Evolutionary conservation across 2,888 invertebrate species (phyloP), one percentile per base, ranked within the genome.

Genomic region (Ashinkailepas kermadecensis): DNA sequence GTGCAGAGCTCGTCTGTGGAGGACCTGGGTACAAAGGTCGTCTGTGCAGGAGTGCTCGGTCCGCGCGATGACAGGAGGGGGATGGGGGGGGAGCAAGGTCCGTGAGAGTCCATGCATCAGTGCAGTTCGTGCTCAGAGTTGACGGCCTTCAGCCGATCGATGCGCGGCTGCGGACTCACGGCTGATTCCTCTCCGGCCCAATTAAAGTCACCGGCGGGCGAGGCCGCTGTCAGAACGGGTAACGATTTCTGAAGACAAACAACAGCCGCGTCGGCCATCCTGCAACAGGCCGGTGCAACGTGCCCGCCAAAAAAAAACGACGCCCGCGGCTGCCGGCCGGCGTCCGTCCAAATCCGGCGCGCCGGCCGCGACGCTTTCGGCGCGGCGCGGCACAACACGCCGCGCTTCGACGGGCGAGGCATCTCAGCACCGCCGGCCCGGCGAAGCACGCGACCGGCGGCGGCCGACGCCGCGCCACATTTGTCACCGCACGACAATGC

Each of bases 211-310:
- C 12, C 67, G 25, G 2, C 25, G 8, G 12, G 11, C 39, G 39
- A 39, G 67, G n/a, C 67, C 25, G 12, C 67, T 67, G 67, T 67
- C 67, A n/a, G 67, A 25, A 67, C 25, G 25, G 25, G 13, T 67
- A 67, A 67, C 67, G 67, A 67, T 67, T 67, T 67, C 25, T 67
- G 67, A 67, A 67, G 67, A 67, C 67, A 67, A 67, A 67, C 67
- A 67, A 67, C 67, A 67, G 67, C 67, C 67, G 67, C 67, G n/a
- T 11, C 23, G 18, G 8, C 12, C 65, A 13, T 13, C 6, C n/a
- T n/a, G 3, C n/a, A 4, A 4, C 13, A 2, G 67, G 25, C 25
- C 67, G 67, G 9, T 25, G 62, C 62, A 25, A 25, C 67, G 25
- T 39, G n/a, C 67, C 11, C n/a, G n/a, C 67, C 25, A 12, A n/a